Evolutionary conservation across 2,113 vertebrate genomes (phyloP), one percentile per base, ranked within the genome.

Genomic region (Poeciliopsis turrubarensis): DNA sequence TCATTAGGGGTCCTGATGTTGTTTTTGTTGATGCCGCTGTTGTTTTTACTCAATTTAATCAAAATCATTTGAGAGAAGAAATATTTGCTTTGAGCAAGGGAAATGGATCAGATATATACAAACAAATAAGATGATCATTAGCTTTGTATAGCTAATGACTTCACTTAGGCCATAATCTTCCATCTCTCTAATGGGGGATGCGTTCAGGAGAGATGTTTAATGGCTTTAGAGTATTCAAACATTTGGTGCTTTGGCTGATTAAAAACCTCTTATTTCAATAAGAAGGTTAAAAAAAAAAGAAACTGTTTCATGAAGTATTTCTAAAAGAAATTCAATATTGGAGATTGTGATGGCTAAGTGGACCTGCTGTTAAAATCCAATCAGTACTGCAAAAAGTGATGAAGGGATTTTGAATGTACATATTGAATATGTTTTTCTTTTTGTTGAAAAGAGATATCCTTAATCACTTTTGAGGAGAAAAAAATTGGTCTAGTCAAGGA

Each of bases 61-160:
- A 77, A 88, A 93, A 92, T 92, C 88, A 90, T 93, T 91, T 89
- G 87, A 92, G 89, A 73, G 85, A 77, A 90, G 79, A 90, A 88
- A 91, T 88, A 91, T 94, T 90, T 87, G 89, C 89, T 91, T 89
- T 80, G 81, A 85, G 87, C 86, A 73, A 87, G 79, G 85, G 86
- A 89, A 92, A 92, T 89, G 87, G 84, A 92, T 89, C 89, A 85
- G 90, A 89, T 91, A 93, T 92, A 92, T 89, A 90, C 90, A 93
- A 86, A 93, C 92, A 94, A 92, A 93, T 86, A 93, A 87, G 90
- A 94, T 75, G 89, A 93, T 93, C 90, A 91, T 92, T 92, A 91
- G 90, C 90, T 95, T 92, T 95, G 93, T 90, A 89, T 94, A 93
- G 94, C 94, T 95, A 95, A 95, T 94, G 92, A 87, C 90, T 94